Evolutionary conservation across 2,888 invertebrate genomes (phyloP).

Genomic region (Boloria selene): DNA sequence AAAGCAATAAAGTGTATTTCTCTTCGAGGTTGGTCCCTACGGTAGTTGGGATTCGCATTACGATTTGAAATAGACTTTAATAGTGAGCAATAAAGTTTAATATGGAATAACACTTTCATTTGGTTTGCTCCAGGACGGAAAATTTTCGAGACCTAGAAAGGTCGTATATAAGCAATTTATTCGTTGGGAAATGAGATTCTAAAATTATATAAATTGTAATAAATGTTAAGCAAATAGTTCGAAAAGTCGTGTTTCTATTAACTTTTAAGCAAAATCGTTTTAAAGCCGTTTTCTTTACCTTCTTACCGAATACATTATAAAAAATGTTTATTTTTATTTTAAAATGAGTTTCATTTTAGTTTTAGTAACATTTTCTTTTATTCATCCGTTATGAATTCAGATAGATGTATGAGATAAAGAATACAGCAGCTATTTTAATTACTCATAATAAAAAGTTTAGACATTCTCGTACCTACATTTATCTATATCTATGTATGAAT

Average conservation of each 20-base stretch:
- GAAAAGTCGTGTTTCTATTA: not conserved
- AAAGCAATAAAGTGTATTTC: constrained; percentile 2
- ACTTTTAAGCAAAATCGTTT: too few species aligned
- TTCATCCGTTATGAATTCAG: too few species aligned
- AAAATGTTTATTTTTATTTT: too few species aligned
- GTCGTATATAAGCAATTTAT: constrained; percentile 12
- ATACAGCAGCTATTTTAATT: too few species aligned
- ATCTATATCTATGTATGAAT: too few species aligned
- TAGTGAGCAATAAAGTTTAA: not conserved
- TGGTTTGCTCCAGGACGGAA: constrained; percentile 7
- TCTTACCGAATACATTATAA: too few species aligned
- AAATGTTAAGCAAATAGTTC: not conserved
- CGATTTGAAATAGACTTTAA: not conserved
- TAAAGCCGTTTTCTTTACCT: too few species aligned
- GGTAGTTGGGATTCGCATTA: not conserved
- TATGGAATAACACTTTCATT: not conserved
- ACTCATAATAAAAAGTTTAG: too few species aligned
- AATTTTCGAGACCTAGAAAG: constrained; percentile 15
- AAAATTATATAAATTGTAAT: constrained; percentile 10
- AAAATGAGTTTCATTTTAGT: too few species aligned
- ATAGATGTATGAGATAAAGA: too few species aligned
- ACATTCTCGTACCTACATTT: too few species aligned
- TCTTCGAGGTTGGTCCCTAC: not conserved
- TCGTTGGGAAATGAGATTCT: constrained; percentile 10
- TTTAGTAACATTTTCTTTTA: too few species aligned